Percentiles rank a stretch among this genome's conserved stretches.
phyloP scores from a whole-genome alignment of 2,888 invertebrate species.

The Heliconius cydno region DNA sequence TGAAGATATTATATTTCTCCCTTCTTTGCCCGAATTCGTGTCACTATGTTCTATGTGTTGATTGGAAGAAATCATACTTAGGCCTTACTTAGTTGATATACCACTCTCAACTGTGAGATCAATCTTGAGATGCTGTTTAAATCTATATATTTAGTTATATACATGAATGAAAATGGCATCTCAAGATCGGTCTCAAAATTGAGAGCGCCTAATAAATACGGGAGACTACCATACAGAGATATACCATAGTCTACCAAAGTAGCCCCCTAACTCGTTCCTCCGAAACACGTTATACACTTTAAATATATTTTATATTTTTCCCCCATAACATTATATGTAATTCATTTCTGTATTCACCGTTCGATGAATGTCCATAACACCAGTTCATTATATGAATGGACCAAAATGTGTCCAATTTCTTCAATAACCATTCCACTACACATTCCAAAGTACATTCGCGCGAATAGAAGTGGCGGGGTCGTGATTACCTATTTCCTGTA shows the following conservation, averaged over 20 bases:
- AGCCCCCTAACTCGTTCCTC: neutral
- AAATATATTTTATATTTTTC: neutral
- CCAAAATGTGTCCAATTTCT: constrained; percentile 19
- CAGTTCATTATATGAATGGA: constrained; percentile 2
- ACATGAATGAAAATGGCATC: too few relatives aligned
- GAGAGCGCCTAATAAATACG: too few relatives aligned
- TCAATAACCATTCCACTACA: constrained; percentile 34
- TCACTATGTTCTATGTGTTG: neutral
- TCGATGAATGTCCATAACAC: neutral
- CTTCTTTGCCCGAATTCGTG: neutral
- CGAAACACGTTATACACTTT: neutral
- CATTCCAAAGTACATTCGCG: constrained; percentile 38
- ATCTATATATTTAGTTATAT: too few relatives aligned
- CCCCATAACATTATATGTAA: neutral
- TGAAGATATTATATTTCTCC: neutral
- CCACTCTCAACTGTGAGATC: too few relatives aligned
- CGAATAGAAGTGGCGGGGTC: constrained; percentile 40
- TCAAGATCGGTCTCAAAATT: too few relatives aligned
- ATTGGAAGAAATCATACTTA: neutral
- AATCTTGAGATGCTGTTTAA: too few relatives aligned
- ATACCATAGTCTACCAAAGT: neutral
- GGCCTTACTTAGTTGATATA: too few relatives aligned
- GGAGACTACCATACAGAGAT: too few relatives aligned
- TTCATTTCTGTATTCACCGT: neutral
- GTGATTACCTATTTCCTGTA: constrained; percentile 51